These are phyloP conservation scores for Nasonovia ribisnigri DNA, from an alignment of 2,888 invertebrate species.

Conservation along the genomic window DNA sequence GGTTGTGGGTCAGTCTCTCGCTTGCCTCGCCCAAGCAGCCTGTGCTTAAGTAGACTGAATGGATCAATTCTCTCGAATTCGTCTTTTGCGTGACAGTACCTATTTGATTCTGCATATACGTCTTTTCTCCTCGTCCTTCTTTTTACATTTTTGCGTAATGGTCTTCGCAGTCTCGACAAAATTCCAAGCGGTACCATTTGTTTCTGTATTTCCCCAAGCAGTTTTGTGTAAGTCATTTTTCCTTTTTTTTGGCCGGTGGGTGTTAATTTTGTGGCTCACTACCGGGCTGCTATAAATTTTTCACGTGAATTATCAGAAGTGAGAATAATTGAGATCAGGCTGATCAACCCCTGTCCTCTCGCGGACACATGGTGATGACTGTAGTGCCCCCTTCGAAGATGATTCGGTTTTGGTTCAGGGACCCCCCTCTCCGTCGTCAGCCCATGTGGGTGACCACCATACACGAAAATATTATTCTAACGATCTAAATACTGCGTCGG, in stretches of 20 bases:
- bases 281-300: background rate
- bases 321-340: background rate
- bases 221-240: too few relatives aligned
- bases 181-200: background rate
- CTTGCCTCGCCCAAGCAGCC: background rate
- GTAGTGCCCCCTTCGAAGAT: background rate
- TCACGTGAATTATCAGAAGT: background rate
- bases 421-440: background rate
- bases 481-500: background rate
- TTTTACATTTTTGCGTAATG: background rate
- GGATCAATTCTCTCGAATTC: background rate
- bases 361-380: accelerated
- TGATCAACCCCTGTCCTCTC: background rate
- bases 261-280: background rate
- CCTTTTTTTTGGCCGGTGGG: background rate
- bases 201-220: background rate
- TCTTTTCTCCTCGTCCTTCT: background rate
- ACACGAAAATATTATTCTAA: background rate
- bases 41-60: background rate
- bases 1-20: background rate
- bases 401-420: background rate
- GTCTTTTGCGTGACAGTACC: background rate
- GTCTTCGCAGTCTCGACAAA: background rate
- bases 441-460: background rate
- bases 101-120: background rate